phyloP scores from a whole-genome alignment of 2,888 invertebrate species.

The Oscheius sp. region DNA sequence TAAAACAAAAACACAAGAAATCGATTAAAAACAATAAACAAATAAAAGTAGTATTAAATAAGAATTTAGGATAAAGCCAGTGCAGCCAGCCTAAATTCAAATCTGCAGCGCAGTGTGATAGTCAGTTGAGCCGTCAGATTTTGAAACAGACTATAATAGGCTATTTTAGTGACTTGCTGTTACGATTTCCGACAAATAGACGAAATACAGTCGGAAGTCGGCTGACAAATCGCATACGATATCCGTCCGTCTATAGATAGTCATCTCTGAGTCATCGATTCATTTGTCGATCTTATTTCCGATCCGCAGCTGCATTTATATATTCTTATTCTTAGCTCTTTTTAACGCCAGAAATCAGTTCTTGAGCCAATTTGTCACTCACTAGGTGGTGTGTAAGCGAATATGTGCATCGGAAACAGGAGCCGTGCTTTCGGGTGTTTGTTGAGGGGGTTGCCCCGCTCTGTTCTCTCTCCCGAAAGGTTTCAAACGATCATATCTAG shows the following conservation, averaged over 20 bases:
- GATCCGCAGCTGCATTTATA: not conserved
- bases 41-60: too few species aligned
- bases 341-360: not conserved
- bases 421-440: constrained; percentile 18
- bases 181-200: too few species aligned
- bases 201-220: not conserved
- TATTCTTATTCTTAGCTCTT: not conserved
- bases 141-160: too few species aligned
- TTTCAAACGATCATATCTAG: not conserved
- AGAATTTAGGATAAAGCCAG: too few species aligned
- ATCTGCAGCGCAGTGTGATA: too few species aligned
- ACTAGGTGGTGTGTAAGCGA: constrained; percentile 17
- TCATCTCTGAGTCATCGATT: constrained; percentile 28
- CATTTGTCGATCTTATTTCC: not conserved
- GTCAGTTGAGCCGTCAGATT: too few species aligned
- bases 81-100: too few species aligned
- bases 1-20: too few species aligned
- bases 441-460: constrained; percentile 10
- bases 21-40: too few species aligned
- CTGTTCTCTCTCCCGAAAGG: not conserved
- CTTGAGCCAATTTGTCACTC: constrained; percentile 1
- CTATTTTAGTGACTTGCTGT: too few species aligned
- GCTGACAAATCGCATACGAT: not conserved
- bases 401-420: constrained; percentile 26
- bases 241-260: constrained; percentile 10